phyloP scores from a whole-genome alignment of 2,888 invertebrate species.

The Trisateles emortualis region DNA sequence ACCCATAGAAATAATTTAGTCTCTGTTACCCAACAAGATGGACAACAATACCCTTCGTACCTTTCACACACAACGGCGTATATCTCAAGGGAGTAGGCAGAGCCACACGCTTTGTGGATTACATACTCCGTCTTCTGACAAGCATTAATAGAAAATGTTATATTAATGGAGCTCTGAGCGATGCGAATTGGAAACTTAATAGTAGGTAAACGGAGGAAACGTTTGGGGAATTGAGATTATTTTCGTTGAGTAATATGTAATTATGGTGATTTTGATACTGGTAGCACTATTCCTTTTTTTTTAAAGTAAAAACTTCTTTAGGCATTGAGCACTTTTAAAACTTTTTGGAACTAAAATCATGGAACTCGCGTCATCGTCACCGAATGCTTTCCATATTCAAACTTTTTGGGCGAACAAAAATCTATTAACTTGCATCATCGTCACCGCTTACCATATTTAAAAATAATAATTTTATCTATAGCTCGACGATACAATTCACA shows the following conservation, averaged over 20 bases:
- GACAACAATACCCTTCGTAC: slow-evolving; percentile 42
- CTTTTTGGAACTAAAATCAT: too few species aligned
- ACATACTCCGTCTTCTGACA: slow-evolving; percentile 13
- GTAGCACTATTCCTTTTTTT: too few species aligned
- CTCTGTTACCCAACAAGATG: slow-evolving; percentile 25
- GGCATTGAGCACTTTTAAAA: too few species aligned
- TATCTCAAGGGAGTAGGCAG: slow-evolving; percentile 36
- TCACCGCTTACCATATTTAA: too few species aligned
- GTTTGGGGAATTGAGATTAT: not conserved
- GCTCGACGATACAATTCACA: too few species aligned
- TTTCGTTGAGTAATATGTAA: not conserved
- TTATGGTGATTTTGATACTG: not conserved
- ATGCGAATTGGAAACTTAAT: slow-evolving; percentile 7
- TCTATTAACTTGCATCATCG: too few species aligned
- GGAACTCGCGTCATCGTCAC: too few species aligned
- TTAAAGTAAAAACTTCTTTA: too few species aligned
- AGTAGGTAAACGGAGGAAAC: not conserved
- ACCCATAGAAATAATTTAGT: slow-evolving; percentile 4
- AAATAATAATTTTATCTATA: too few species aligned
- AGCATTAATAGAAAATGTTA: slow-evolving; percentile 36
- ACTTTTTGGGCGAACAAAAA: too few species aligned
- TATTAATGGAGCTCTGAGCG: slow-evolving; percentile 37
- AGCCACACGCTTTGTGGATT: slow-evolving; percentile 45
- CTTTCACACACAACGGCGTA: slow-evolving; percentile 42
- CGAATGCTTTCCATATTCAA: too few species aligned